These are phyloP conservation scores for Galeopterus variegatus DNA, from an alignment of 2,113 vertebrate species.

Conservation along the genomic window DNA sequence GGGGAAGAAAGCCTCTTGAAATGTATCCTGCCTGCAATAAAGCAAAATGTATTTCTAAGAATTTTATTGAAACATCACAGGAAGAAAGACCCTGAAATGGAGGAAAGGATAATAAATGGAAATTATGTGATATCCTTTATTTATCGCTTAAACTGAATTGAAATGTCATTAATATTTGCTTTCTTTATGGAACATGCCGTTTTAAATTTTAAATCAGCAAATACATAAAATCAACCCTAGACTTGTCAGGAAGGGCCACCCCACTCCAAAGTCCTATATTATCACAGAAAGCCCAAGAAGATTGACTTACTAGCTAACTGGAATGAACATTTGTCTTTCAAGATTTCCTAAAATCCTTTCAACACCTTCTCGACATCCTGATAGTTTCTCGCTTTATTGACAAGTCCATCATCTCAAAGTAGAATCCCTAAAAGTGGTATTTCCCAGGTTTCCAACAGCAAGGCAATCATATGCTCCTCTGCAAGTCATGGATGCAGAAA, in stretches of 20 bases:
- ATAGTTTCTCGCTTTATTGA: background rate
- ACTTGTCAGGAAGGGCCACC: background rate
- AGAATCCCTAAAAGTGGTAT: background rate
- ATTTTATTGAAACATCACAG: constrained; percentile 24
- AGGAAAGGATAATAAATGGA: background rate
- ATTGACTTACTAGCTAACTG: background rate
- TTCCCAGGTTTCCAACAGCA: background rate
- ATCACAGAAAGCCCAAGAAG: background rate
- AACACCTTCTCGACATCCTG: background rate
- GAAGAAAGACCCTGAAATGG: constrained; percentile 21
- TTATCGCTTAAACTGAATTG: background rate
- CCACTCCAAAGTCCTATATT: background rate
- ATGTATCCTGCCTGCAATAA: constrained; percentile 8
- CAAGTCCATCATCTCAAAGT: background rate
- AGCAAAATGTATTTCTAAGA: constrained; percentile 59
- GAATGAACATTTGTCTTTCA: background rate
- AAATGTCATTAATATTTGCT: background rate
- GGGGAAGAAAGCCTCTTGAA: constrained; percentile 6
- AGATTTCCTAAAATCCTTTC: background rate
- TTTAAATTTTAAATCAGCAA: constrained; percentile 46
- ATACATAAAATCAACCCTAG: background rate
- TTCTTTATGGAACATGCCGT: background rate
- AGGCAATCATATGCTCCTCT: background rate
- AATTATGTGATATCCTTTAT: background rate
- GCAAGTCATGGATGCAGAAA: background rate